A percentile compares a stretch with the other conserved stretches of the same genome.
These are phyloP conservation scores for Xiphophorus birchmanni DNA, from an alignment of 2,797 vertebrate species.

Conservation along the genomic window DNA sequence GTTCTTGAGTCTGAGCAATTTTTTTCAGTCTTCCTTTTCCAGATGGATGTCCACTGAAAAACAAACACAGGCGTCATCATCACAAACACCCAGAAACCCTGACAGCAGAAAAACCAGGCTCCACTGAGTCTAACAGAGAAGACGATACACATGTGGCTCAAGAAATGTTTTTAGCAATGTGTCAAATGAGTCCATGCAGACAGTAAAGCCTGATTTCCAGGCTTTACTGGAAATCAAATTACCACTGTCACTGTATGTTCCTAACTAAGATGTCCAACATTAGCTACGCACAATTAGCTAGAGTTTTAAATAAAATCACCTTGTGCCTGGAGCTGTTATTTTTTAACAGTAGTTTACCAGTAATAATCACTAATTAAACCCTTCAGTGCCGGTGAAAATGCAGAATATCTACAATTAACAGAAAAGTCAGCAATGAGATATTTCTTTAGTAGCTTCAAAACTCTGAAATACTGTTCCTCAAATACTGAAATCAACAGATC, in stretches of 20 bases:
- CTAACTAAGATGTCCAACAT: conserved; percentile 42
- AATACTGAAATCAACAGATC: neutral
- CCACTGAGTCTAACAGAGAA: neutral
- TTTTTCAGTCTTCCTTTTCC: conserved; percentile 42
- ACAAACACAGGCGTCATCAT: conserved; percentile 31
- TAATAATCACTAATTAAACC: conserved; percentile 61
- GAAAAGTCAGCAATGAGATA: neutral
- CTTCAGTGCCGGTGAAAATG: conserved; percentile 35
- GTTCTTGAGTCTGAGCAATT: conserved; percentile 34
- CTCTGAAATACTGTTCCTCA: neutral
- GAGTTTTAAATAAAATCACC: conserved; percentile 65
- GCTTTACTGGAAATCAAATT: conserved; percentile 20
- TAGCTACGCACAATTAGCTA: conserved; percentile 27
- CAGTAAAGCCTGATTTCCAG: too few species aligned
- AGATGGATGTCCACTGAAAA: conserved; percentile 59
- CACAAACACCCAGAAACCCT: conserved; percentile 3
- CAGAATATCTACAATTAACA: neutral
- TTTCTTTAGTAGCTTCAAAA: neutral
- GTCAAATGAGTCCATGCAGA: conserved; percentile 36
- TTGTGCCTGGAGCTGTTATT: conserved; percentile 51
- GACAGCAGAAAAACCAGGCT: neutral
- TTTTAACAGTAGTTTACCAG: conserved; percentile 49
- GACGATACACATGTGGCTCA: neutral
- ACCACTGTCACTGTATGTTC: conserved; percentile 26
- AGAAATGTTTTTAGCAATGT: conserved; percentile 10